A percentile compares a stretch with the other conserved stretches of the same genome.
Conservation (phyloP, 2,113 vertebrate genomes). For the Macquaria australasica region DNA sequence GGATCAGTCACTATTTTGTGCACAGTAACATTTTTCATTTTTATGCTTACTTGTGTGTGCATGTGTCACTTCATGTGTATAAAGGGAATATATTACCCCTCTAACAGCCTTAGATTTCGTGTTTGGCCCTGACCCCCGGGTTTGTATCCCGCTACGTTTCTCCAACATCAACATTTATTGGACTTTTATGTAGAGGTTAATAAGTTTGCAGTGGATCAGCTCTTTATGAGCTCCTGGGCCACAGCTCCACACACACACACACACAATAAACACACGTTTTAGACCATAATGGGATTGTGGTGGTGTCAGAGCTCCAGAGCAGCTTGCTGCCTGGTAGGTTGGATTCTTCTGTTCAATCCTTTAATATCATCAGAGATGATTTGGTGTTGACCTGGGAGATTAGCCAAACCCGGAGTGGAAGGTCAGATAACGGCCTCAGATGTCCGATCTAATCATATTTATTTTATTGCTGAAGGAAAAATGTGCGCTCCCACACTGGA, state of each 20-base stretch:
- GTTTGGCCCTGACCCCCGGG: constrained; percentile 30
- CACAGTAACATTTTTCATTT: constrained; percentile 7
- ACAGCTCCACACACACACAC: background rate
- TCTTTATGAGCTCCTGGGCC: constrained; percentile 55
- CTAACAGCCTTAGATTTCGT: constrained; percentile 28
- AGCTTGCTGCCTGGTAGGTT: constrained; percentile 51
- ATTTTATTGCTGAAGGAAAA: constrained; percentile 48
- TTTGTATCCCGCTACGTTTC: constrained; percentile 47
- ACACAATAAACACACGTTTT: constrained; percentile 58
- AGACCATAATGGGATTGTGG: constrained; percentile 68
- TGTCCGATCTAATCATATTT: constrained; percentile 66
- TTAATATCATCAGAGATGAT: constrained; percentile 68
- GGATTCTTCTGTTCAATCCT: constrained; percentile 58
- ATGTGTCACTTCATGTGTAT: constrained; percentile 20
- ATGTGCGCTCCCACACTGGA: constrained; percentile 13
- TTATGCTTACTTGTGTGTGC: background rate
- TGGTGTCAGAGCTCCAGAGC: constrained; percentile 39
- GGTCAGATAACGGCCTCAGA: constrained; percentile 58
- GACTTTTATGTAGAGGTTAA: constrained; percentile 67
- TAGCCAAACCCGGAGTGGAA: constrained; percentile 57
- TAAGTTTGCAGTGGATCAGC: constrained; percentile 61
- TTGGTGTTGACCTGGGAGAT: constrained; percentile 72
- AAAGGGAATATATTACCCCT: constrained; percentile 28
- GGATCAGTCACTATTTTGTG: background rate
- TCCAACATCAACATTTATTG: constrained; percentile 56